Evolutionary conservation across 2,113 vertebrate genomes (phyloP).

Genomic region (Cyrtonyx montezumae): DNA sequence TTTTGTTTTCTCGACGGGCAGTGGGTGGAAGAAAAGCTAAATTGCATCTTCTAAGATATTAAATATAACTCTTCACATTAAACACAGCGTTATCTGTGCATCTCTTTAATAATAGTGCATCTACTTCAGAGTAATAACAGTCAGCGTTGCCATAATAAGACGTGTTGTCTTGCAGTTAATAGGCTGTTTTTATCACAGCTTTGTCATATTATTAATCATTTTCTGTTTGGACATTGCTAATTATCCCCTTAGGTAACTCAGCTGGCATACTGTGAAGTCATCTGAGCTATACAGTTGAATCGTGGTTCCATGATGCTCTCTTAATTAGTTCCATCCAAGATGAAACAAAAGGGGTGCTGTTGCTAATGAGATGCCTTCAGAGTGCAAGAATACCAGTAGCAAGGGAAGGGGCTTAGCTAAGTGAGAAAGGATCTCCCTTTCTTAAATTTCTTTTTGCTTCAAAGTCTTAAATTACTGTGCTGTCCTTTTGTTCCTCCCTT

Average conservation of each 20-base stretch:
- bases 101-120: conserved; percentile 63
- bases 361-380: neutral
- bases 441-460: neutral
- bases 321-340: conserved; percentile 58
- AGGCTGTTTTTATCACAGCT: conserved; percentile 59
- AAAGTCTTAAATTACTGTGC: neutral
- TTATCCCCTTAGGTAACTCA: conserved; percentile 72
- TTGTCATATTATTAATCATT: conserved; percentile 73
- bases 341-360: neutral
- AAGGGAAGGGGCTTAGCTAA: neutral
- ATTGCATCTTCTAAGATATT: conserved; percentile 47
- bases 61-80: conserved; percentile 48
- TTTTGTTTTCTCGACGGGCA: neutral
- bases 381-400: rapidly evolving
- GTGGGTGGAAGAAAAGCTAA: conserved; percentile 38
- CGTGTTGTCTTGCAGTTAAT: conserved; percentile 61
- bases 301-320: conserved; percentile 37
- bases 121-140: conserved; percentile 57
- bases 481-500: neutral
- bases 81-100: conserved; percentile 45
- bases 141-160: conserved; percentile 71
- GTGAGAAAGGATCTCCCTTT: neutral
- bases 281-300: conserved; percentile 28
- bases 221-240: conserved; percentile 77
- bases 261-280: conserved; percentile 45